phyloP scores from a whole-genome alignment of 1,140 invertebrate species.

The Phenacoccus solenopsis region DNA sequence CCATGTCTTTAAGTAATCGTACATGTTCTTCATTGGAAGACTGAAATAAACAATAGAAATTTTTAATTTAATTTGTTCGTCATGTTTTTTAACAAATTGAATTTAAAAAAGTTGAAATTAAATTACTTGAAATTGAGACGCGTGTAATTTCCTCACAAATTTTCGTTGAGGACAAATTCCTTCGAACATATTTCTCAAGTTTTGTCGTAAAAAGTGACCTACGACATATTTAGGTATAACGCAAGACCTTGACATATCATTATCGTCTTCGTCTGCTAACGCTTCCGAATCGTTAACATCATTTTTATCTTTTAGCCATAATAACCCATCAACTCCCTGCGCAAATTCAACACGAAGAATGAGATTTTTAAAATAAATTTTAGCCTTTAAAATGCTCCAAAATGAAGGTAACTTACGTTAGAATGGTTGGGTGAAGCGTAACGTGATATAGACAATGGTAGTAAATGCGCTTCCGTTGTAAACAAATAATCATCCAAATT shows the following conservation, averaged over 20 bases:
- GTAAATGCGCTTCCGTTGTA: conserved; percentile 91
- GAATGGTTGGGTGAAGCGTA: conserved; percentile 20
- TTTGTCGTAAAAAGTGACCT: not conserved
- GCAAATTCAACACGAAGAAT: not conserved
- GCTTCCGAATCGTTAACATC: not conserved
- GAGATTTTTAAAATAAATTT: not conserved
- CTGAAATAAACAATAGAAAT: conserved; percentile 31
- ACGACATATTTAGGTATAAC: not conserved
- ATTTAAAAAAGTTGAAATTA: conserved; percentile 15
- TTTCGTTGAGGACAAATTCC: conserved; percentile 54
- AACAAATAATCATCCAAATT: conserved; percentile 94
- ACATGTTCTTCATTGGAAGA: conserved; percentile 83
- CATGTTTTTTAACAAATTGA: conserved; percentile 4
- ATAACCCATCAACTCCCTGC: not conserved
- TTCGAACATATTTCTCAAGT: conserved; percentile 69
- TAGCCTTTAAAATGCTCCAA: not conserved
- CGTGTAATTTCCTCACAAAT: conserved; percentile 45
- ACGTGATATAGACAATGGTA: conserved; percentile 61
- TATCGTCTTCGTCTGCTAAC: not conserved
- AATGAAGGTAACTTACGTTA: conserved; percentile 21
- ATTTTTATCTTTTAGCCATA: not conserved
- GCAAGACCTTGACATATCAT: conserved; percentile 1
- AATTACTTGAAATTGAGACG: conserved; percentile 47
- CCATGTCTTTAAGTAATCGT: conserved; percentile 78
- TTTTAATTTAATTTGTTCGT: not conserved